Base-by-base conservation (phyloP, 1,140 invertebrate genomes). In the Cyphomyrmex costatus region DNA sequence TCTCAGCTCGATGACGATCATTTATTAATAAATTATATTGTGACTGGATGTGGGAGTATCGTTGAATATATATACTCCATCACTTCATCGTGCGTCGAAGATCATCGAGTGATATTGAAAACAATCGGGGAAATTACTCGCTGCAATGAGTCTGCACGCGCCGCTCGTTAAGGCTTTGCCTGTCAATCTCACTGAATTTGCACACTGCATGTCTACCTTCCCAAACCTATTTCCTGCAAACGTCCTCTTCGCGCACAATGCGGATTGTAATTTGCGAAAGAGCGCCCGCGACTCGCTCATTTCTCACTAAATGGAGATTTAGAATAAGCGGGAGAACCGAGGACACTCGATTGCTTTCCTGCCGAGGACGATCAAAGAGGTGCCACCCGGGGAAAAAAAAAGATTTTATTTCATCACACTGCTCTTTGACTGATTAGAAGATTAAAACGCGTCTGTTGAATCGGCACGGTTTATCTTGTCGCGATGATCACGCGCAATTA, bases 91-190 rank as follows among this genome's bases (percentile, higher is more conserved):
- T 36, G 21, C 68, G 36, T 46, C 27, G 79, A 83, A 60, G 56
- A 60, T 30, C 53, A 60, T 60, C 78, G 42, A 73, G 42, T 53
- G 53, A 79, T 27, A 70, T 80, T 42, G 70, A 73, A 49, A 46
- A 60, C 30, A n/a, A 66, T 86, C 27, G 51, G 24, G 56, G 4
- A 49, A 71, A 74, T 84, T 86, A 86, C 85, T 86, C 85, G 53
- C 86, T 87, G 70, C 80, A 66, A 60, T 30, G 76, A 82, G 60
- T 86, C 60, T 90, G 90, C 90, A 91, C 88, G 89, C 65, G 76
- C 56, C 89, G 68, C 79, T 82, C 86, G 86, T 88, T 89, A 65
- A 68, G 74, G 86, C 79, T 83, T 73, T 87, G 85, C 49, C 70
- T 90, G 86, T 86, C 66, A 74, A 73, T 82, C 86, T 88, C 60